Evolutionary conservation across 2,888 invertebrate species (phyloP), one percentile per base, ranked within the genome.

Genomic region (Chaitophorus viminalis): DNA sequence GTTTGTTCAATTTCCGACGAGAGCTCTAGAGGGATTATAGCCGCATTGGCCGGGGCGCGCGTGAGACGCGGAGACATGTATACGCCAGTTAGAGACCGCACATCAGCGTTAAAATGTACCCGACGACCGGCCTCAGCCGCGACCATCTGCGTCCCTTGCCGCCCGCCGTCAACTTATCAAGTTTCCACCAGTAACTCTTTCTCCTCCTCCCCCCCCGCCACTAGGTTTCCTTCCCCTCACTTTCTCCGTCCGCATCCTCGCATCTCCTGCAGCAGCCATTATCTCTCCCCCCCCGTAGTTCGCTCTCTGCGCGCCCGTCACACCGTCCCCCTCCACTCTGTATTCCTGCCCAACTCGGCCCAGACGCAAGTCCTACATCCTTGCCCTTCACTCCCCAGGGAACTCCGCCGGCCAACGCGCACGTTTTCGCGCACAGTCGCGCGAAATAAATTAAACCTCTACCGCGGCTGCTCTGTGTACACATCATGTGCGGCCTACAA

Each of bases 61-160:
- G 82, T 33, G 31, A 52, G 70, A 52, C 52, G 25, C 82, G 81
- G n/a, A n/a, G n/a, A n/a, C n/a, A n/a, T n/a, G n/a, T n/a, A n/a
- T n/a, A n/a, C n/a, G n/a, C n/a, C n/a, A 82, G 70, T 72, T 72
- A 52, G 82, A 82, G 82, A 72, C 82, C 82, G 70, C 82, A 52
- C 82, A 82, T 82, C 82, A 70, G 70, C 70, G 68, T 82, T 82
- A 82, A 82, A 70, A 70, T n/a, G n/a, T n/a, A n/a, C n/a, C 70
- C 82, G n/a, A n/a, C 70, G 46, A 65, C 39, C 68, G 70, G 70
- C 31, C 78, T 14, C 36, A 3, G 39, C 39, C 25, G n/a, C 29
- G 29, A 60, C 36, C 14, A n/a, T 46, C n/a, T 46, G n/a, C 39
- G n/a, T 76, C n/a, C 36, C 33, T 36, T 9, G 5, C 18, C 74